Evolutionary conservation across 2,888 invertebrate species (phyloP), one percentile per base, ranked within the genome.

Genomic region (Synergus umbraculus): DNA sequence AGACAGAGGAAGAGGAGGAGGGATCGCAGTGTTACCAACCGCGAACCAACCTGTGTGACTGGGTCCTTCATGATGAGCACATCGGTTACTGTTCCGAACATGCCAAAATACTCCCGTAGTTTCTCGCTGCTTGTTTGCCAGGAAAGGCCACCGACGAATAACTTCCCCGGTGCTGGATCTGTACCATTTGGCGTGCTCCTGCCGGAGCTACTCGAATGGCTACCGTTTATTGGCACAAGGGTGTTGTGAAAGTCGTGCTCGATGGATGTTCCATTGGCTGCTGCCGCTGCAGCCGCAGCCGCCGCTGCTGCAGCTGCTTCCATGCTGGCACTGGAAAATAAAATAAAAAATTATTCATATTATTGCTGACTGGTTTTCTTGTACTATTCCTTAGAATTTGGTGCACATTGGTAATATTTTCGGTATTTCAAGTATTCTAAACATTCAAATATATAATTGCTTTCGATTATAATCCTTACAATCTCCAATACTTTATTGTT

Each of bases 11-110:
- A 73, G 54, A 73, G 73, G 73, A 73, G 73, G 73, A 73, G 73
- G 73, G 73, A 73, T 73, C 73, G 73, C 73, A 73, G 73, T 58
- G 10, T 73, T 73, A 73, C 54, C 73, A 73, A 73, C 78, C 82
- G 83, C 79, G 49, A 83, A 87, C 93, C 93, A 93, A 97, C 97
- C 96, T 97, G 97, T 85, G 97, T 97, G 60, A 97, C 96, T 0
- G 97, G 97, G 92, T 98, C 97, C 93, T 97, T 97, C 97, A 98
- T 97, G 89, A 98, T 97, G 83, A 97, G 95, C 79, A 98, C 97
- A 92, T 98, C 97, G 49, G 97, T 96, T 85, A 98, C 97, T 7
- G 96, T 96, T 80, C 98, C 98, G 89, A 97, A 98, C 96, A 97
- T 97, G 79, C 97, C 96, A 88, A 98, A 98, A 93, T 98, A 98